phyloP scores from a whole-genome alignment of 2,113 vertebrate genomes.

The Myrmecophaga tridactyla region DNA sequence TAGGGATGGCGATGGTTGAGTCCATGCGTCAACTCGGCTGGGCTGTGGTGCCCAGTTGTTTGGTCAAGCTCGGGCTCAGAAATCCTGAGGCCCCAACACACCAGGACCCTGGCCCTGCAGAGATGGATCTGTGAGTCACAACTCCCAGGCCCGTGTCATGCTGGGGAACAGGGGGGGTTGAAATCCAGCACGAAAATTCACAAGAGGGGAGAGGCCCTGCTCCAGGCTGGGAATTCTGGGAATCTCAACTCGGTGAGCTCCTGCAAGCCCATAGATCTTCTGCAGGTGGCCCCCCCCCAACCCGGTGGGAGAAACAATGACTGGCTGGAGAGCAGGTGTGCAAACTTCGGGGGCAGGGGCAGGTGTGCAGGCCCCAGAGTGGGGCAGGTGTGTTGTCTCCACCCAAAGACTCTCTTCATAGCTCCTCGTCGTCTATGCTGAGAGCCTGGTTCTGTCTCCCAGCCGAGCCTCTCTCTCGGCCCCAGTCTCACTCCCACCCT shows the following conservation, averaged over 20 bases:
- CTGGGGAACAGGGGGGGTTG: rapidly evolving
- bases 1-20: no score
- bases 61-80: background rate
- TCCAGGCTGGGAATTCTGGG: background rate
- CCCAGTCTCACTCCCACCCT: no score
- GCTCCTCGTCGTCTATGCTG: background rate
- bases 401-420: background rate
- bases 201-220: no score
- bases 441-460: no score
- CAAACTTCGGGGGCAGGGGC: background rate
- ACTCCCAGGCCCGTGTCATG: background rate
- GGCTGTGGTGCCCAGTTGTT: no score
- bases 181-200: background rate
- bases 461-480: no score
- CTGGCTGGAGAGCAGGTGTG: background rate
- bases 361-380: background rate
- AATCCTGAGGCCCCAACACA: no score
- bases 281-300: background rate
- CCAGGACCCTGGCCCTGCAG: background rate
- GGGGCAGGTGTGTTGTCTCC: background rate
- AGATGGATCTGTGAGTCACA: background rate
- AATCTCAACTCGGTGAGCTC: background rate
- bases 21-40: no score
- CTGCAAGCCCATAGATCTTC: background rate
- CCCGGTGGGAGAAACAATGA: background rate